Evolutionary conservation across 2,113 vertebrate genomes (phyloP), one percentile per base, ranked within the genome.

Genomic region (Trematomus loennbergii): DNA sequence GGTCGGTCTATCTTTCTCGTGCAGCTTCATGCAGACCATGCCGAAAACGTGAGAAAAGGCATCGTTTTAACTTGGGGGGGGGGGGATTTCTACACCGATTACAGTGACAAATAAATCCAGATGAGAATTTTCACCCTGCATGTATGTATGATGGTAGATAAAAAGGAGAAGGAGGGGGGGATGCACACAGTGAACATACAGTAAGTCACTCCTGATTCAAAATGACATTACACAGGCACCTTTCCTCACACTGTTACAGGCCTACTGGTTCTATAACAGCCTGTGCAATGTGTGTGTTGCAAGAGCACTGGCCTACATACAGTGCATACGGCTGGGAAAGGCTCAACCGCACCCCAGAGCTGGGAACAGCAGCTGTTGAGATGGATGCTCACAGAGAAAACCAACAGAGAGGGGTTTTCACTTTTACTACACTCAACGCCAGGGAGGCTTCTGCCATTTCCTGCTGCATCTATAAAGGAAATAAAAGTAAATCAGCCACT

Each of bases 301-400:
- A 79, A 85, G 82, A 84, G 87, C 86, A 79, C 73, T 92, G 92
- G 89, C 90, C 92, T 93, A 93, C 89, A 93, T 92, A 91, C 83
- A 52, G 90, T 74, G 71, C 77, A 85, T 79, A 81, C 76, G 89
- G 81, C 85, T 83, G 81, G 77, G 88, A 74, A 84, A 83, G 59
- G 86, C 87, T 92, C 90, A 92, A 88, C 92, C 90, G 92, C 89
- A 92, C 90, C 92, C 88, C 90, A 87, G 89, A 93, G 90, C 90
- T 87, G 87, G 81, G 66, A 88, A 88, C 89, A 91, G 88, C 91
- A 93, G 90, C 89, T 92, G 90, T 90, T 93, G 84, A 90, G 84
- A 90, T 84, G 85, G 91, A 91, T 86, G 86, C 90, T 89, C 90
- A 89, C 85, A 80, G 88, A 91, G 87, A 85, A 84, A 90, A 88